These are phyloP conservation scores for Venusia cambrica DNA, from an alignment of 2,888 invertebrate genomes.

Conservation along the genomic window DNA sequence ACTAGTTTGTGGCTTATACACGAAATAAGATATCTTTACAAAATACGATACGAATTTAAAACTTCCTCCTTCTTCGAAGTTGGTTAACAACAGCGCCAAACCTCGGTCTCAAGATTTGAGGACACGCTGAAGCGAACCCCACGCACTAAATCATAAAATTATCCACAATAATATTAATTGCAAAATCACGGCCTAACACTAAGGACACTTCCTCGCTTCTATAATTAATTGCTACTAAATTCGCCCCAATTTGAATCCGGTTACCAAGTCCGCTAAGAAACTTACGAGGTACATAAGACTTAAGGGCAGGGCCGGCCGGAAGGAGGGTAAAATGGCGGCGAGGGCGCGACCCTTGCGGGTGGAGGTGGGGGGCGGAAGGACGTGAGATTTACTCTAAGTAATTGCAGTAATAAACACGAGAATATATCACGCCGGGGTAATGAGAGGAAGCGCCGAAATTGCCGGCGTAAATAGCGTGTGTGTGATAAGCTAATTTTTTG, in stretches of 20 bases:
- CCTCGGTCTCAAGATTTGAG: too few species aligned
- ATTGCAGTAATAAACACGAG: conserved; percentile 82
- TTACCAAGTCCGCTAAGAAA: conserved; percentile 79
- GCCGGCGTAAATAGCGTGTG: conserved; percentile 79
- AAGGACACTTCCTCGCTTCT: conserved; percentile 69
- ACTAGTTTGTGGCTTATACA: too few species aligned
- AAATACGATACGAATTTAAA: too few species aligned
- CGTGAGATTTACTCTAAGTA: conserved; percentile 82
- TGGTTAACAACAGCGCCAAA: too few species aligned
- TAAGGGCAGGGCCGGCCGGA: conserved; percentile 79
- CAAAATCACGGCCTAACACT: conserved; percentile 63
- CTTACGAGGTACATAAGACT: conserved; percentile 81
- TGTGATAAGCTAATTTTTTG: conserved; percentile 77
- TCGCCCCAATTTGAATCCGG: conserved; percentile 81
- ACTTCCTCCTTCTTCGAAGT: too few species aligned
- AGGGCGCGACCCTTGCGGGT: conserved; percentile 71
- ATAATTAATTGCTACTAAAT: conserved; percentile 82
- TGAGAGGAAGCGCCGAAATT: conserved; percentile 79
- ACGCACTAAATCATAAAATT: conserved; percentile 55
- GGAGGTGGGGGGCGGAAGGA: conserved; percentile 70
- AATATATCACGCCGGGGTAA: conserved; percentile 80
- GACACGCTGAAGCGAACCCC: too few species aligned
- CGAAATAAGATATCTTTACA: too few species aligned
- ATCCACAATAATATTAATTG: conserved; percentile 67
- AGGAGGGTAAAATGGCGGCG: conserved; percentile 75